These are phyloP conservation scores for Holothuria scabra DNA, from an alignment of 53 echinoderm and acorn worm species.

Conservation along the genomic window DNA sequence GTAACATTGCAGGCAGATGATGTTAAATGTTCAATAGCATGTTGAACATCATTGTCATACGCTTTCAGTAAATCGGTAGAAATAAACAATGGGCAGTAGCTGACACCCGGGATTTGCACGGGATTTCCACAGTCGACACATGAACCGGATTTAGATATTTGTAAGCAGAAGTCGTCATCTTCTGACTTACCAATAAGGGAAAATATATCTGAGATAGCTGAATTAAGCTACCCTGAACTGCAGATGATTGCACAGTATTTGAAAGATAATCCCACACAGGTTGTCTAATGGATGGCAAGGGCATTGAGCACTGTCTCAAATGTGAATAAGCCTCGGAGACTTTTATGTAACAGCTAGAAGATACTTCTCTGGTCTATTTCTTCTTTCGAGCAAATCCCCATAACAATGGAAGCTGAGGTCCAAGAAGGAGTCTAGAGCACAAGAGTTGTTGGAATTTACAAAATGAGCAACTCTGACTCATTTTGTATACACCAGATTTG, in stretches of 20 bases:
- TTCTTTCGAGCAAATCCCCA: not conserved
- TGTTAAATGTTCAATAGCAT: not conserved
- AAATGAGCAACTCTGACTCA: not conserved
- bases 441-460: not conserved
- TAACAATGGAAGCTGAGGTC: not conserved
- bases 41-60: not conserved
- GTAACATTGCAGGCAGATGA: not conserved
- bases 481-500: too few relatives aligned
- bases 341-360: too few relatives aligned
- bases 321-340: too few relatives aligned
- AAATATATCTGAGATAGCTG: not conserved
- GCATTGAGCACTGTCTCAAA: not conserved
- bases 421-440: not conserved
- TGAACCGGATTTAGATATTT: too few relatives aligned
- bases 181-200: too few relatives aligned
- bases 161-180: too few relatives aligned
- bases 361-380: not conserved
- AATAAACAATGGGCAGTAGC: too few relatives aligned
- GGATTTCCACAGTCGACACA: too few relatives aligned
- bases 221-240: not conserved
- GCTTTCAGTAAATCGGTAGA: not conserved
- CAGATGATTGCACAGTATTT: not conserved
- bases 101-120: too few relatives aligned
- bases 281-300: not conserved
- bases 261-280: conserved; percentile 7